These are phyloP conservation scores for Drosophila kikkawai DNA, from an alignment of 1,140 invertebrate genomes.

Conservation along the genomic window DNA sequence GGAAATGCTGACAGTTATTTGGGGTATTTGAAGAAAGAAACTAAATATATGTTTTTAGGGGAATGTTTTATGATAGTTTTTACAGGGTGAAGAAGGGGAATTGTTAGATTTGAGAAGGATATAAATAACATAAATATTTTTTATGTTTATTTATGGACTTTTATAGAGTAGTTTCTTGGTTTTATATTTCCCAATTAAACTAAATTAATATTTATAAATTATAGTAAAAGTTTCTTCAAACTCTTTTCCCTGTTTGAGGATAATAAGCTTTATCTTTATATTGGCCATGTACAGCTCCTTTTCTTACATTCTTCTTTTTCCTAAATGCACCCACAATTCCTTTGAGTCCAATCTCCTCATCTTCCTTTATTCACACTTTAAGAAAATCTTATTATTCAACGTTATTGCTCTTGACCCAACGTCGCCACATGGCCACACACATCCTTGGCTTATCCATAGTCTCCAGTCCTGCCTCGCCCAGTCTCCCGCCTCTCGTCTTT, in stretches of 20 bases:
- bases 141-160: too few species aligned
- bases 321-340: constrained; percentile 1
- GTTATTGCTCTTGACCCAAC: constrained; percentile 23
- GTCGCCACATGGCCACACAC: constrained; percentile 12
- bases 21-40: constrained; percentile 1
- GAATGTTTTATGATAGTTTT: background rate
- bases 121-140: too few species aligned
- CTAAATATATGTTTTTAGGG: background rate
- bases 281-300: background rate
- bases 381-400: constrained; percentile 22
- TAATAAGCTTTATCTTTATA: background rate
- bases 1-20: constrained; percentile 7
- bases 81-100: background rate
- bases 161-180: too few species aligned
- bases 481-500: background rate
- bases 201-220: background rate
- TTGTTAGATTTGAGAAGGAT: background rate
- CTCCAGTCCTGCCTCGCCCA: constrained; percentile 10
- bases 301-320: background rate
- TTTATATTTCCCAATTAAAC: background rate
- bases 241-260: background rate
- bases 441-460: constrained; percentile 11
- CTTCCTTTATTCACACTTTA: constrained; percentile 20
- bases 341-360: constrained; percentile 11
- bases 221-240: background rate